These are phyloP conservation scores for Platorchestia sp. DNA, from an alignment of 1,140 invertebrate genomes.

Conservation along the genomic window DNA sequence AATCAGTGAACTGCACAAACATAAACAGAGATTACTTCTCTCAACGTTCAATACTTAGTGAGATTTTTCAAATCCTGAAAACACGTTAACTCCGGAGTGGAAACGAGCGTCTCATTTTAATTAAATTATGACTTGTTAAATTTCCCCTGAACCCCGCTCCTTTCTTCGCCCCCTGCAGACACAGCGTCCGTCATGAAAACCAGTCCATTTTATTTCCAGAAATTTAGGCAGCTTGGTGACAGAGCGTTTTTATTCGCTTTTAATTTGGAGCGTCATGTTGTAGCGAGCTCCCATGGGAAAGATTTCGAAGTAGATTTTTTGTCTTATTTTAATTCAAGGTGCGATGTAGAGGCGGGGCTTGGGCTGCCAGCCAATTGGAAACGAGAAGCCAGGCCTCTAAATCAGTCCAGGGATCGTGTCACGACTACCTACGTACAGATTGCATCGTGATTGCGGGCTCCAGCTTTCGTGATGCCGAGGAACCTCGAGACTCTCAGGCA, in stretches of 20 bases:
- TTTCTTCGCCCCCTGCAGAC: background rate
- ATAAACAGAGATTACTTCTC: no score
- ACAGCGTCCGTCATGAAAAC: background rate
- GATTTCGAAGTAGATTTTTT: background rate
- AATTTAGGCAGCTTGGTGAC: background rate
- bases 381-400: background rate
- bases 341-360: background rate
- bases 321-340: slow-evolving; percentile 2
- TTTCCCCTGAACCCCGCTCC: background rate
- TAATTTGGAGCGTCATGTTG: background rate
- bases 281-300: background rate
- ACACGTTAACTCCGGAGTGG: no score
- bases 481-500: background rate
- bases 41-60: no score
- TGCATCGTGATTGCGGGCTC: background rate
- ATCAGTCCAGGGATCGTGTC: background rate
- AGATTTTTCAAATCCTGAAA: no score
- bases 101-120: background rate
- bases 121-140: background rate
- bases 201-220: background rate
- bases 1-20: no score
- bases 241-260: background rate
- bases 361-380: background rate
- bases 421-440: background rate
- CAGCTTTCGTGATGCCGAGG: background rate